Conservation (phyloP, 2,888 invertebrate species). For the Lepidocyrtinus sp. region DNA sequence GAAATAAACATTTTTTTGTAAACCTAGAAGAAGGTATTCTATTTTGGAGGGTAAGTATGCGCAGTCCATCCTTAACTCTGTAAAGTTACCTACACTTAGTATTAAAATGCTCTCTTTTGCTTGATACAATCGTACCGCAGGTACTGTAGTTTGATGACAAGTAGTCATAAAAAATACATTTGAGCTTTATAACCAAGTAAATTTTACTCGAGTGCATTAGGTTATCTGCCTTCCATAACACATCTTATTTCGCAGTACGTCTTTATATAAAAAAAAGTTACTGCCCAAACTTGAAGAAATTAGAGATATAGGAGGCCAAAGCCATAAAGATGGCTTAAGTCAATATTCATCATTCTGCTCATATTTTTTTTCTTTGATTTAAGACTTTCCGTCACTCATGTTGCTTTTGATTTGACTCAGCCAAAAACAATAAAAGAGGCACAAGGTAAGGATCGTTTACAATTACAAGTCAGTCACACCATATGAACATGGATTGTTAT, state of each 20-base stretch:
- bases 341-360: slow-evolving; percentile 40
- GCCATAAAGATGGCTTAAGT: slow-evolving; percentile 28
- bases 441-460: neutral
- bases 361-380: slow-evolving; percentile 10
- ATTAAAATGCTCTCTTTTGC: neutral
- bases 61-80: neutral
- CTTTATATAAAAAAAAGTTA: slow-evolving; percentile 24
- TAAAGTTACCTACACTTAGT: neutral
- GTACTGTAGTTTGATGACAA: slow-evolving; percentile 1
- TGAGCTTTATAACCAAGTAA: neutral
- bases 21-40: slow-evolving; percentile 7
- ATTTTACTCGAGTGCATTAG: slow-evolving; percentile 46
- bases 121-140: neutral
- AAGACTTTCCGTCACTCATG: neutral
- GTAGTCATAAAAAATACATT: neutral
- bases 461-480: too few species aligned
- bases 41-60: neutral
- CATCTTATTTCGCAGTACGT: slow-evolving; percentile 21
- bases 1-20: neutral
- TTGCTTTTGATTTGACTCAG: too few species aligned
- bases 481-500: too few species aligned
- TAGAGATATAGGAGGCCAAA: slow-evolving; percentile 36
- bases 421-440: neutral
- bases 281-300: slow-evolving; percentile 1
- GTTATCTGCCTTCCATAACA: slow-evolving; percentile 37